Evolutionary conservation across 2,113 vertebrate genomes (phyloP).

Genomic region (Pampusana beccarii): DNA sequence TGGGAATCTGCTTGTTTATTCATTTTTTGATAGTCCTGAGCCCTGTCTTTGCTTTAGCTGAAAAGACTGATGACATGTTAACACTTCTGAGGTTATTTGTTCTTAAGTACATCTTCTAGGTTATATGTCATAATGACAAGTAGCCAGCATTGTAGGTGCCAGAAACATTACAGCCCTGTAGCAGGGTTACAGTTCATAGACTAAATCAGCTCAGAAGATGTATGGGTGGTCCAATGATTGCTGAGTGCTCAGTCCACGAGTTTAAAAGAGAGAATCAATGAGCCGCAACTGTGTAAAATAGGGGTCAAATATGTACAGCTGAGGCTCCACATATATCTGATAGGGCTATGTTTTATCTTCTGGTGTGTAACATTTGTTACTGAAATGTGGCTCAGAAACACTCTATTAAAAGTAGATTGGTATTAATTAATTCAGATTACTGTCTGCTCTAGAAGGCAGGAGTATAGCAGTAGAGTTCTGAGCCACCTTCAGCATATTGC

Average conservation of each 20-base stretch:
- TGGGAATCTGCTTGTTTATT: not conserved
- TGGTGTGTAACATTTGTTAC: constrained; percentile 58
- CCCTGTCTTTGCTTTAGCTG: constrained; percentile 22
- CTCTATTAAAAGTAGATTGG: constrained; percentile 72
- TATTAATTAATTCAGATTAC: constrained; percentile 71
- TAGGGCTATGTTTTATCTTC: constrained; percentile 60
- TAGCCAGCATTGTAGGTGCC: constrained; percentile 33
- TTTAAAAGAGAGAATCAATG: constrained; percentile 79
- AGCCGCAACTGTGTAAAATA: constrained; percentile 78
- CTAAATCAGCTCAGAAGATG: constrained; percentile 70
- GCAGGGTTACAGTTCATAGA: constrained; percentile 75
- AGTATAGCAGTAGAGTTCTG: not conserved
- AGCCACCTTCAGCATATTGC: not conserved
- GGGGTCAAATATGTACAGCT: constrained; percentile 81
- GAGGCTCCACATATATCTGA: constrained; percentile 73
- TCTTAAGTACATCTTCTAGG: constrained; percentile 71
- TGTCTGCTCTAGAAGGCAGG: not conserved
- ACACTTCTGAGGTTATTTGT: constrained; percentile 69
- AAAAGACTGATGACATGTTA: constrained; percentile 64
- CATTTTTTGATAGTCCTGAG: not conserved
- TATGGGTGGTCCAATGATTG: constrained; percentile 67
- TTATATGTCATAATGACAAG: constrained; percentile 77
- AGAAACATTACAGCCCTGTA: constrained; percentile 54
- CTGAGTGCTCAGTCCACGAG: constrained; percentile 69
- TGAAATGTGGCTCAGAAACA: constrained; percentile 65